Evolutionary conservation across 2,888 invertebrate species (phyloP), one percentile per base, ranked within the genome.

Genomic region (Sminthurides aquaticus): DNA sequence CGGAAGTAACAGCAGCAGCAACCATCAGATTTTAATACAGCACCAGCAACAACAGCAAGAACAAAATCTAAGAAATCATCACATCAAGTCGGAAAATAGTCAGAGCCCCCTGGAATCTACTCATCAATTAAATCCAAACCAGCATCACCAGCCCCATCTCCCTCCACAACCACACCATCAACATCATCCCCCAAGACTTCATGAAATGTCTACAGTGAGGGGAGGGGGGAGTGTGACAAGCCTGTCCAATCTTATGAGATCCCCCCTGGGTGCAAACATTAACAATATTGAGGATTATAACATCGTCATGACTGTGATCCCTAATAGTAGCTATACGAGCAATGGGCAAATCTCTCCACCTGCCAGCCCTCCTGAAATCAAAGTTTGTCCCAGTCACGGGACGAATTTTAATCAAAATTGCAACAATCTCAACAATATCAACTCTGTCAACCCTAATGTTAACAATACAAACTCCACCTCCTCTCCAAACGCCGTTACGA

Each of bases 321-420:
- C 76, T 56, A 56, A 55, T 62, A 56, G 5, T 55, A 60, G 3
- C 43, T 18, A 2, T 26, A 74, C 67, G 74, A 75, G 67, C 61
- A 76, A 76, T 65, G 76, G 76, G 20, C 76, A 77, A 68, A 78
- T 81, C 71, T 81, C 81, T 1, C 76, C 76, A 2, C 79, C 80
- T 2, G 78, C 79, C 26, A 80, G 80, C 66, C 80, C 80, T n/a
- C n/a, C n/a, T 22, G 79, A 80, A n/a, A 62, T 54, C 8, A 62
- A 24, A 11, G 48, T 28, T 34, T 18, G n/a, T n/a, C n/a, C n/a
- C n/a, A n/a, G n/a, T n/a, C n/a, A 26, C 22, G 15, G 27, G 2
- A 22, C 22, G 2, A 24, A 24, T 18, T 26, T 24, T 15, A 52
- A 24, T 15, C 43, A 43, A 8, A 43, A 11, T 43, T 11, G 43